phyloP scores from a whole-genome alignment of 2,797 vertebrate species.

The Chloroceryle inda region DNA sequence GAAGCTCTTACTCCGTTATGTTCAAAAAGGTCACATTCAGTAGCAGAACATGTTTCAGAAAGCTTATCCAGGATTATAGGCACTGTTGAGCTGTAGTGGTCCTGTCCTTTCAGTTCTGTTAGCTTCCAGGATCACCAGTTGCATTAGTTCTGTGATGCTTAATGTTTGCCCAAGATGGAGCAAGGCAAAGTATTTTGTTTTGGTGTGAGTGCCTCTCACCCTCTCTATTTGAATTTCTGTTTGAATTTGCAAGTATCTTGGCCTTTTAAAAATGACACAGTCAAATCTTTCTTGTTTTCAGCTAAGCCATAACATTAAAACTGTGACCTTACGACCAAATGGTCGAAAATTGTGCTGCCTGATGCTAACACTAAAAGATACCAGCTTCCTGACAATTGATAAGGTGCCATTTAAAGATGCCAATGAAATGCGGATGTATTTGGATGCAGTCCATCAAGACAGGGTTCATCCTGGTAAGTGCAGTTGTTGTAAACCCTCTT shows the following conservation, averaged over 20 bases:
- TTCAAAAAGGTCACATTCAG: neutral
- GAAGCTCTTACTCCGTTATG: neutral
- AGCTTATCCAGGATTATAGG: neutral
- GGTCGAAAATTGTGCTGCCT: conserved; percentile 86
- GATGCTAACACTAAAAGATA: conserved; percentile 90
- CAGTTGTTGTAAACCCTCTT: neutral
- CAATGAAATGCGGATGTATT: conserved; percentile 90
- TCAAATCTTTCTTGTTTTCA: conserved; percentile 65
- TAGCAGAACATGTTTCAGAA: neutral
- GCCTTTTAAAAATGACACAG: neutral
- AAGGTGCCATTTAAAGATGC: conserved; percentile 85
- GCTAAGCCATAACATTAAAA: conserved; percentile 97
- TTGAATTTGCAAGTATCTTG: neutral
- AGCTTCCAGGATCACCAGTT: neutral
- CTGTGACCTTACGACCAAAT: conserved; percentile 81
- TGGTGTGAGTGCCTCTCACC: neutral
- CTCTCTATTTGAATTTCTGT: neutral
- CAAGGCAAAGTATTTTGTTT: neutral
- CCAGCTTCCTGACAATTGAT: conserved; percentile 89
- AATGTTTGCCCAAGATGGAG: neutral
- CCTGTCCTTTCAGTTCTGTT: neutral
- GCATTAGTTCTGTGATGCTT: neutral
- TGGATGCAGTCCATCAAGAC: conserved; percentile 90
- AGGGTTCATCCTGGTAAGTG: conserved; percentile 86
- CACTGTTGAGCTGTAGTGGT: neutral